Conservation (phyloP, 2,888 invertebrate species). For the Idaea straminata region DNA sequence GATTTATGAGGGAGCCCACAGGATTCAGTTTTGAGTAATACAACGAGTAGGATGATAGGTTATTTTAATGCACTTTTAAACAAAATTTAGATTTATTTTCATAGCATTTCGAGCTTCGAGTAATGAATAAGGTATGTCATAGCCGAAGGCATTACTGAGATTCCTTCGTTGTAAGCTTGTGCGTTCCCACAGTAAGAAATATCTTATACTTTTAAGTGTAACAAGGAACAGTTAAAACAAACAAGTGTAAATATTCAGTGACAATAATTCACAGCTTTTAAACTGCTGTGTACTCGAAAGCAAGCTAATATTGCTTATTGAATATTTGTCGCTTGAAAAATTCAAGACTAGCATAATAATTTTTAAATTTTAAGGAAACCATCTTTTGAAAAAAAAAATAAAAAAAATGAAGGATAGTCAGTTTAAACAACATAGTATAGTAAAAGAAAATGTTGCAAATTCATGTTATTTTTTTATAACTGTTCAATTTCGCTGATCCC, state of each 20-base stretch:
- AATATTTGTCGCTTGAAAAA: too few species aligned
- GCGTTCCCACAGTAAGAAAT: not conserved
- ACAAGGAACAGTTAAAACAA: not conserved
- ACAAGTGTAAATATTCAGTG: too few species aligned
- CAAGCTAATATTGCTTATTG: too few species aligned
- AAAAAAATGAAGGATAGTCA: too few species aligned
- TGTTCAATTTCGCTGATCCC: too few species aligned
- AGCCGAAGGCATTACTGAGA: not conserved
- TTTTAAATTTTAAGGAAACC: too few species aligned
- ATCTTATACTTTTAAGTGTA: not conserved
- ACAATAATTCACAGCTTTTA: not conserved
- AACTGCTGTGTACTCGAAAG: too few species aligned
- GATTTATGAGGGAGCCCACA: not conserved
- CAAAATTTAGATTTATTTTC: not conserved
- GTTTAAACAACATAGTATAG: too few species aligned
- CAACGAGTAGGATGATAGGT: not conserved
- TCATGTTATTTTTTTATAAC: too few species aligned
- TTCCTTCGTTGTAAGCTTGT: not conserved
- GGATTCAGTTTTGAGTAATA: not conserved
- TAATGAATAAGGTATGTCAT: not conserved
- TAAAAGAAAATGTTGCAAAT: too few species aligned
- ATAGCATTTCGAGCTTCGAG: not conserved
- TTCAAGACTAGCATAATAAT: too few species aligned
- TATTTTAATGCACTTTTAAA: not conserved
- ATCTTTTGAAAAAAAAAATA: too few species aligned